Base-by-base conservation (phyloP, 2,113 vertebrate species). In the Perccottus glenii region DNA sequence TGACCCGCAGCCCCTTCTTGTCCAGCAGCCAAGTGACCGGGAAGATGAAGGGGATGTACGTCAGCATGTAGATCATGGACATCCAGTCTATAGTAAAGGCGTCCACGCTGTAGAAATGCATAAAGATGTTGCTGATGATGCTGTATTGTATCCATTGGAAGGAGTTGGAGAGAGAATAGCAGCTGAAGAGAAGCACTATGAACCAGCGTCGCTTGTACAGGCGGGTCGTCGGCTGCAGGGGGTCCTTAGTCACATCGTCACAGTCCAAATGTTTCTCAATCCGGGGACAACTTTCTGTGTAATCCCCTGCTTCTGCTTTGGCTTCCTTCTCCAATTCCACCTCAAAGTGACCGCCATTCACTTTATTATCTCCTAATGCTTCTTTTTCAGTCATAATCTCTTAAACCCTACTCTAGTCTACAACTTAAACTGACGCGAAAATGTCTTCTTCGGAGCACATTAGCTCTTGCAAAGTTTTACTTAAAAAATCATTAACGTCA, bases 81-180 rank as follows among this genome's bases (percentile, higher is more conserved):
- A 98, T 92, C 94, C 98, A 99, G 92, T 99, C 96, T 51, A 99
- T 92, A 67, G 94, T 91, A 38, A 98, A 96, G 33, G 91, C 5
- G 35, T 83, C 90, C 61, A 98, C 95, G 0, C 1, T 60, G 64
- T 98, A 99, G 86, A 97, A 99, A 49, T 57, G 14, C 87, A 77
- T 74, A 83, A 99, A 96, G 60, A 99, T 75, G 85, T 96, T 96
- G 88, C 44, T 94, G 91, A 99, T 93, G 84, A 96, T 95, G 55
- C 96, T 73, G 10, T 97, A 99, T 85, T 99, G 93, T 78, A 99
- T 98, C 98, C 98, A 99, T 72, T 99, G 98, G 86, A 94, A 99
- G 14, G 96, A 92, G 65, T 98, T 99, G 88, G 95, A 96, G 67
- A 99, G 85, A 0, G 97, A 98, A 59, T 99, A 98, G 5, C 91